Conservation (phyloP, 2,797 vertebrate species). For the Limnodromus scolopaceus region DNA sequence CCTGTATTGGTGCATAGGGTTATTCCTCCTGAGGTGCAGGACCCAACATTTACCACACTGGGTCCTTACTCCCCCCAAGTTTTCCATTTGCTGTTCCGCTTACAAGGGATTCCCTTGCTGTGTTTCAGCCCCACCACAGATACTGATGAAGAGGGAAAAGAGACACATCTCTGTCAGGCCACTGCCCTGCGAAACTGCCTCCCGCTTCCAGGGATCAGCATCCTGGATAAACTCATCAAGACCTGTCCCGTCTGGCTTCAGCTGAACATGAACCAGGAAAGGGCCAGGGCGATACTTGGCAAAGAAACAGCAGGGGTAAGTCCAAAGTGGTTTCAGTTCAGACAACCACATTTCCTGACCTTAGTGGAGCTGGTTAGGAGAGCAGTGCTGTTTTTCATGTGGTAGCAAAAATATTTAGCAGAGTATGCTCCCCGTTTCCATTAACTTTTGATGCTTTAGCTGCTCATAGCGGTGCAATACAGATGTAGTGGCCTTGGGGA, state of each 20-base stretch:
- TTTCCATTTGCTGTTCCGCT: neutral
- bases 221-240: slow-evolving; percentile 86
- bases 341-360: slow-evolving; percentile 6
- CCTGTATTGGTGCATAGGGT: no score
- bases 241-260: slow-evolving; percentile 90
- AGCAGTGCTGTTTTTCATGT: neutral
- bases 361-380: neutral
- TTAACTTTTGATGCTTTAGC: neutral
- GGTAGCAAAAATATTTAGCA: slow-evolving; percentile 11
- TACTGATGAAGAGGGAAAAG: neutral
- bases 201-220: slow-evolving; percentile 73
- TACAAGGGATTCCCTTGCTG: neutral
- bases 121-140: slow-evolving; percentile 62
- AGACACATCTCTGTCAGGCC: neutral
- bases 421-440: neutral
- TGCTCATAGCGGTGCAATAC: neutral
- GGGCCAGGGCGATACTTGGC: slow-evolving; percentile 77
- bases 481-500: neutral
- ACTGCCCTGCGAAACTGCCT: slow-evolving; percentile 35
- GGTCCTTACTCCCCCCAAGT: neutral
- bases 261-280: slow-evolving; percentile 78
- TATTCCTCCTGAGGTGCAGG: no score
- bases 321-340: neutral
- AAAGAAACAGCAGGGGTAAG: slow-evolving; percentile 87
- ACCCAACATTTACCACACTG: no score